A percentile compares a stretch with the other conserved stretches of the same genome.
Conservation (phyloP, 35 echinoderm and acorn worm species). For the Anneissia japonica region DNA sequence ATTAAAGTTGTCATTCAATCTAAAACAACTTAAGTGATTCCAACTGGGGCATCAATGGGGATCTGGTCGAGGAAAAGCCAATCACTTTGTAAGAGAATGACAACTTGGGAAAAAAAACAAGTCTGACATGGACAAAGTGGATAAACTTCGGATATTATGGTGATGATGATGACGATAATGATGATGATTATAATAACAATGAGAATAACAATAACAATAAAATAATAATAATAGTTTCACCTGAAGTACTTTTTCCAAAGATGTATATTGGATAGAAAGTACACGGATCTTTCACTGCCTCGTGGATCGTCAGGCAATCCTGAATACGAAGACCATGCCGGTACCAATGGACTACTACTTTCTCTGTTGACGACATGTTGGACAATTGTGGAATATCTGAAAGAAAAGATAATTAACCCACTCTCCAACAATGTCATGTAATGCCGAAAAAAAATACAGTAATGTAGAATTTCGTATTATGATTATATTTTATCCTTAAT, state of each 20-base stretch:
- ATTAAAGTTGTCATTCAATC: background rate
- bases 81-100: background rate
- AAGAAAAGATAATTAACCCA: no score
- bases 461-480: no score
- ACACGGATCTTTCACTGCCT: constrained; percentile 26
- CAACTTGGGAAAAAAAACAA: background rate
- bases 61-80: background rate
- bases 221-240: constrained; percentile 1
- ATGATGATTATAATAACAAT: background rate
- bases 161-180: background rate
- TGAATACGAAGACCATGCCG: constrained; percentile 91
- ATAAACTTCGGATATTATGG: background rate
- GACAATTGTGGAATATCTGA: no score
- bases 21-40: background rate
- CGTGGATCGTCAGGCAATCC: constrained; percentile 71
- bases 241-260: constrained; percentile 73
- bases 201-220: background rate
- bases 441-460: no score
- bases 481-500: no score
- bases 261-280: constrained; percentile 83
- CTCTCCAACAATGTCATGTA: no score
- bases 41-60: background rate
- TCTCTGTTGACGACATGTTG: no score
- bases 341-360: constrained; percentile 62
- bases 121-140: background rate